Percentiles rank a stretch among this genome's conserved stretches.
phyloP scores from a whole-genome alignment of 1,140 invertebrate species.

The Oncopodura yosiiana region DNA sequence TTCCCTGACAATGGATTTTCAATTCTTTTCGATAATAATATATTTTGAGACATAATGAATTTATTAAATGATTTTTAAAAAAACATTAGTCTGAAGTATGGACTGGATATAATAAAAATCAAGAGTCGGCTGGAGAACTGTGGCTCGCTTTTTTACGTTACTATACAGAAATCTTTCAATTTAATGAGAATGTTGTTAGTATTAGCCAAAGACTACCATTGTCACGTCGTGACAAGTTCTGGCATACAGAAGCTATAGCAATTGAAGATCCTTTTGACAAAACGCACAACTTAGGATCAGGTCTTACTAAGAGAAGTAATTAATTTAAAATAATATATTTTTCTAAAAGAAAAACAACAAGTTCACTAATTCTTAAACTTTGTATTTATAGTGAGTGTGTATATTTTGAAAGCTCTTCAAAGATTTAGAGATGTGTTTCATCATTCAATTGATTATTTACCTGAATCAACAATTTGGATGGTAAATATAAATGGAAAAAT shows the following conservation, averaged over 20 bases:
- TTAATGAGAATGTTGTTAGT: slow-evolving; percentile 46
- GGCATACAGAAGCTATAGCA: slow-evolving; percentile 48
- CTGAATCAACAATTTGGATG: slow-evolving; percentile 3
- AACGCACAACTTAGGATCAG: slow-evolving; percentile 50
- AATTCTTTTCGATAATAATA: no score
- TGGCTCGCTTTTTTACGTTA: slow-evolving; percentile 49
- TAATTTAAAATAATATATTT: neutral
- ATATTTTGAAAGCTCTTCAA: slow-evolving; percentile 47
- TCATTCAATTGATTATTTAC: slow-evolving; percentile 5
- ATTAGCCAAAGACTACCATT: slow-evolving; percentile 46
- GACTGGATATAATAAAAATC: slow-evolving; percentile 44
- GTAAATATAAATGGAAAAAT: slow-evolving; percentile 5
- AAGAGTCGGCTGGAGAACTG: slow-evolving; percentile 44
- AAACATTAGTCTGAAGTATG: no score
- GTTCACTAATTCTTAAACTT: slow-evolving; percentile 10
- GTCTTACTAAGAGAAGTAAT: slow-evolving; percentile 50
- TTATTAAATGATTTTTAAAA: no score
- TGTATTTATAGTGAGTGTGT: slow-evolving; percentile 47
- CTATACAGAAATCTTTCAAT: slow-evolving; percentile 51
- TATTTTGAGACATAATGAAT: no score
- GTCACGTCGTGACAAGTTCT: slow-evolving; percentile 49
- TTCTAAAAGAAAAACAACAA: neutral
- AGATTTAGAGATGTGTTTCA: slow-evolving; percentile 42
- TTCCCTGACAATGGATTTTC: no score
- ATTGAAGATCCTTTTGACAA: slow-evolving; percentile 57